A percentile compares a stretch with the other conserved stretches of the same genome.
Conservation (phyloP, 2,888 invertebrate species). For the Cactoblastis cactorum region DNA sequence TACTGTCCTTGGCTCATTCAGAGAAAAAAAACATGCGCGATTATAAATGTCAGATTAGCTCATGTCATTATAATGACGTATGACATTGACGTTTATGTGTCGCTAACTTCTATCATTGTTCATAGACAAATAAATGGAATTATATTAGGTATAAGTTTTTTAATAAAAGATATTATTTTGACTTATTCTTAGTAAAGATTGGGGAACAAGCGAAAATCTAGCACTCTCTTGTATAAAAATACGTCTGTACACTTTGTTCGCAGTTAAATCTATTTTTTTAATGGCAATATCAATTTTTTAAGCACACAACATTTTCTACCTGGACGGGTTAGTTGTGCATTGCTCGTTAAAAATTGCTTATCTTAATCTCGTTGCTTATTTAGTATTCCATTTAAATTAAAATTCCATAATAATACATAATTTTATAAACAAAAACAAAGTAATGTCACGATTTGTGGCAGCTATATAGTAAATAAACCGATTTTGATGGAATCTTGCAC, state of each 20-base stretch:
- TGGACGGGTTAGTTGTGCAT: neutral
- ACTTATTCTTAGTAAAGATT: slow-evolving; percentile 5
- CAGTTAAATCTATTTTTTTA: slow-evolving; percentile 8
- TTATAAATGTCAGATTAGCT: neutral
- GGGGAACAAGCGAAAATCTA: slow-evolving; percentile 9
- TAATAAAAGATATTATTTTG: neutral
- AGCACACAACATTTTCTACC: neutral
- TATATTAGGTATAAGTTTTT: neutral
- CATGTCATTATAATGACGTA: too few species aligned
- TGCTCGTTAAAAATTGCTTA: neutral
- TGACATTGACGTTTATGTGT: too few species aligned
- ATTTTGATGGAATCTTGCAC: too few species aligned
- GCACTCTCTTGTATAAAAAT: slow-evolving; percentile 10
- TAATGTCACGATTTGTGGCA: too few species aligned
- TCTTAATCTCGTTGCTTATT: too few species aligned
- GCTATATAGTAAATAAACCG: too few species aligned
- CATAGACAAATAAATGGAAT: neutral
- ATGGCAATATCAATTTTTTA: too few species aligned
- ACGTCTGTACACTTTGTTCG: slow-evolving; percentile 8
- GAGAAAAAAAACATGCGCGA: too few species aligned
- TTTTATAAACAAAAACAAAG: too few species aligned
- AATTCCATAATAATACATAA: too few species aligned
- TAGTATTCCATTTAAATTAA: too few species aligned
- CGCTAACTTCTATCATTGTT: too few species aligned
- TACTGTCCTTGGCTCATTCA: neutral